Evolutionary conservation across 2,888 invertebrate species (phyloP), one percentile per base, ranked within the genome.

Genomic region (Leptinotarsa tumamoca): DNA sequence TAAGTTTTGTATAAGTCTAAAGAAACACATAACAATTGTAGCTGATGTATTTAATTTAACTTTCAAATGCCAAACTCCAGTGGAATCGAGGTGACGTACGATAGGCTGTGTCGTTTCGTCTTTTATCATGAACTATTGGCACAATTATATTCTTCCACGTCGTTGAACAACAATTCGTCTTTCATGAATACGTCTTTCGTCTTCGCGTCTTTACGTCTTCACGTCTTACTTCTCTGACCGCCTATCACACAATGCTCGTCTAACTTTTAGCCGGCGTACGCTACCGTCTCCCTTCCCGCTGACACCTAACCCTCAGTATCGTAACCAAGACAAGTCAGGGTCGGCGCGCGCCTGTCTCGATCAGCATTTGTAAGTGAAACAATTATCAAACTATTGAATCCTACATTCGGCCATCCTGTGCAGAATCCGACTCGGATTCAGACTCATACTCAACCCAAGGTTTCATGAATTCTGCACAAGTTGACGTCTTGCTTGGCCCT

Each of bases 401-500:
- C 76, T 67, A 70, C 85, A 79, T 68, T 75, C 77, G 73, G 78
- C 73, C 71, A 68, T 76, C 68, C 78, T 67, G 56, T 5, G 17
- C 21, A 17, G 61, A 72, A 61, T 76, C 72, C 66, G 74, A 18
- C 61, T 73, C 78, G 71, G 73, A 75, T 71, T 74, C 77, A 51
- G n/a, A 54, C 33, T 76, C 51, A 50, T 77, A 58, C 51, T 80
- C 69, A 43, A 76, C 54, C 79, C 79, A 81, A 14, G 72, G 73
- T 51, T 81, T 80, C 69, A 80, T 72, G 66, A 68, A 77, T 72
- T 81, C 86, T 0, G 85, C 84, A 18, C 82, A 82, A 13, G 82
- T 82, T 4, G 82, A 78, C 3, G 84, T 85, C 5, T n/a, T 54
- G 4, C 18, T 33, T 5, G 84, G 83, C 4, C 85, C 85, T 66